Base-by-base conservation (phyloP, 2,113 vertebrate species). In the Cheirogaleus medius region DNA sequence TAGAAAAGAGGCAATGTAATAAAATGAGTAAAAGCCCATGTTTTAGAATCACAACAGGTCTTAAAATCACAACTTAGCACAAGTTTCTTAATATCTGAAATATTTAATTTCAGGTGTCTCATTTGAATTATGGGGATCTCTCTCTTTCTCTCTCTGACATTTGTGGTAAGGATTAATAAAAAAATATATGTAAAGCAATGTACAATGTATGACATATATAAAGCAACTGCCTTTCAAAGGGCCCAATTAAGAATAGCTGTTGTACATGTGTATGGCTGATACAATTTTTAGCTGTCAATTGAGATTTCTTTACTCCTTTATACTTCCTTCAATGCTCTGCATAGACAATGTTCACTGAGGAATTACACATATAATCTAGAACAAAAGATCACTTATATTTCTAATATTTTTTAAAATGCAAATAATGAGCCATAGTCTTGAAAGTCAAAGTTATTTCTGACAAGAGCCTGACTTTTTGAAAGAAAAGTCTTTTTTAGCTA, bases 91-190 rank as follows among this genome's bases (percentile, higher is more conserved):
- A 42, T 18, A 15, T 44, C 44, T 56, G n/a, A 32, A 87, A 90
- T 80, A 85, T n/a, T 88, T 14, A 44, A 37, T 56, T 84, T 74
- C 13, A 74, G 3, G 47, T 44, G 17, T 54, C 13, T 94, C 60
- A 39, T 58, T 91, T 71, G 44, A 49, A 82, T 71, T 84, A 34
- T 73, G 10, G 52, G 49, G 29, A 27, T 18, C 11, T 58, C 8
- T 71, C n/a, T 42, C 17, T 49, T 6, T 20, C 49, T 58, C 29
- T 63, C 6, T 73, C n/a, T 83, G 15, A 85, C 21, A 42, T 87
- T 94, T 91, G 15, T 78, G 63, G 27, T 78, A 94, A 95, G 64
- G 47, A 84, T 80, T 92, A 95, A 90, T 74, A 56, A 83, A 92
- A 88, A 71, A 86, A 64, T 89, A 10, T 32, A 60, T 85, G 60